A percentile compares a stretch with the other conserved stretches of the same genome.
phyloP scores from a whole-genome alignment of 2,797 vertebrate genomes.

The Pangasius djambal region DNA sequence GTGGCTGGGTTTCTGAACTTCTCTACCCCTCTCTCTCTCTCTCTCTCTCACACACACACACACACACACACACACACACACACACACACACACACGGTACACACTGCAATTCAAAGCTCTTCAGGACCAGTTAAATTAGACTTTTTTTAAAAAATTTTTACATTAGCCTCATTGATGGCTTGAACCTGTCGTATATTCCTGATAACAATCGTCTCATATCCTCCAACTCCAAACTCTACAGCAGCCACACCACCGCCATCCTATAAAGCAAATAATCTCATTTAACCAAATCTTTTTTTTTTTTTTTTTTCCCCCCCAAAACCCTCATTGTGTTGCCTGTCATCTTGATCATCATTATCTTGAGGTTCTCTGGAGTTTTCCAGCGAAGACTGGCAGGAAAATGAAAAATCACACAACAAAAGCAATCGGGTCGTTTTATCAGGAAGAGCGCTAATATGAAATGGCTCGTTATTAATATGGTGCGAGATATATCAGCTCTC shows the following conservation, averaged over 20 bases:
- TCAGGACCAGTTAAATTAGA: no score
- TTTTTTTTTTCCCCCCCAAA: not conserved
- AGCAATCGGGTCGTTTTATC: slow-evolving; percentile 68
- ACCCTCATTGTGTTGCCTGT: slow-evolving; percentile 63
- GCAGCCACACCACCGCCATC: slow-evolving; percentile 58
- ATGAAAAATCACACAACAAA: slow-evolving; percentile 31
- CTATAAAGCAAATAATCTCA: slow-evolving; percentile 73
- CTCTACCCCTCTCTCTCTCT: not conserved
- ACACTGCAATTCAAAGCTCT: not conserved
- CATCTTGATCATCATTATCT: slow-evolving; percentile 66
- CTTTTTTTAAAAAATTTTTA: not conserved
- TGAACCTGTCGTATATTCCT: no score
- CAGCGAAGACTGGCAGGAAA: slow-evolving; percentile 16
- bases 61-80: slow-evolving; percentile 3
- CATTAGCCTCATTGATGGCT: not conserved
- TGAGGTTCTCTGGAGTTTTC: slow-evolving; percentile 59
- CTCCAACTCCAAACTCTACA: no score
- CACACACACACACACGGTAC: not conserved
- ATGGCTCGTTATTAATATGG: slow-evolving; percentile 32
- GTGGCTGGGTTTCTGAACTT: not conserved
- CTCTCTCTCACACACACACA: slow-evolving; percentile 61
- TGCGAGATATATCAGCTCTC: slow-evolving; percentile 12
- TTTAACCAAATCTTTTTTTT: slow-evolving; percentile 62
- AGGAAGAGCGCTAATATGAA: slow-evolving; percentile 63
- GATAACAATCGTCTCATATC: no score